Evolutionary conservation across 2,888 invertebrate species (phyloP).

Genomic region (Mantis religiosa): DNA sequence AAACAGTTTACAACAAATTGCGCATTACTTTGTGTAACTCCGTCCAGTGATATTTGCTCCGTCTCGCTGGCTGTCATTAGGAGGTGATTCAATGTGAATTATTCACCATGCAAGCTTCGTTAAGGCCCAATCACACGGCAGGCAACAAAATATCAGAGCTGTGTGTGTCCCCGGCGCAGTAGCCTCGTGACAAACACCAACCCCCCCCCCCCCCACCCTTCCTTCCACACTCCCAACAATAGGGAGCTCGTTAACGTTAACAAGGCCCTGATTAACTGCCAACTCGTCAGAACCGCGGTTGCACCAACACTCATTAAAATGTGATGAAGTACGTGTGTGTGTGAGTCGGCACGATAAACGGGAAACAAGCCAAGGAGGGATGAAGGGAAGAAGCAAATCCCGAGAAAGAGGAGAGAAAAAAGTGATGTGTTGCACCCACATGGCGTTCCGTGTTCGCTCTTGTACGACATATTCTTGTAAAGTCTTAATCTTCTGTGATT

Average conservation of each 20-base stretch:
- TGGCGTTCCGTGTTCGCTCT: too few species aligned
- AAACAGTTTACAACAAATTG: too few species aligned
- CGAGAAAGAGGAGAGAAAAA: too few species aligned
- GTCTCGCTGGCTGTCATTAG: background rate
- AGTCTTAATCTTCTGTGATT: too few species aligned
- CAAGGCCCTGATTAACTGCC: constrained; percentile 17
- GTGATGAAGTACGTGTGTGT: background rate
- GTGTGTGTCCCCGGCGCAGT: background rate
- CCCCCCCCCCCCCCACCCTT: background rate
- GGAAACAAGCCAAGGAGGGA: background rate
- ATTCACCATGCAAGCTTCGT: constrained; percentile 17
- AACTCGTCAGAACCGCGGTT: constrained; percentile 18
- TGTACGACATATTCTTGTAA: too few species aligned
- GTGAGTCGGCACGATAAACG: background rate
- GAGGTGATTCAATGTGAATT: constrained; percentile 16
- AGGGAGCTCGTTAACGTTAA: constrained; percentile 17
- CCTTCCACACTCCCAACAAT: constrained; percentile 6
- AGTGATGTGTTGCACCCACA: too few species aligned
- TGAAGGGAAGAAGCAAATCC: background rate
- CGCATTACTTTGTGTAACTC: background rate
- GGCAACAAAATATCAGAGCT: constrained; percentile 1
- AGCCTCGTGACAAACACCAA: constrained; percentile 1
- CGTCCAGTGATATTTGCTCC: background rate
- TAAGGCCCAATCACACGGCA: constrained; percentile 18
- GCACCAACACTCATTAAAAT: constrained; percentile 16